Base-by-base conservation (phyloP, 1,140 invertebrate genomes). In the Capitella teleta region DNA sequence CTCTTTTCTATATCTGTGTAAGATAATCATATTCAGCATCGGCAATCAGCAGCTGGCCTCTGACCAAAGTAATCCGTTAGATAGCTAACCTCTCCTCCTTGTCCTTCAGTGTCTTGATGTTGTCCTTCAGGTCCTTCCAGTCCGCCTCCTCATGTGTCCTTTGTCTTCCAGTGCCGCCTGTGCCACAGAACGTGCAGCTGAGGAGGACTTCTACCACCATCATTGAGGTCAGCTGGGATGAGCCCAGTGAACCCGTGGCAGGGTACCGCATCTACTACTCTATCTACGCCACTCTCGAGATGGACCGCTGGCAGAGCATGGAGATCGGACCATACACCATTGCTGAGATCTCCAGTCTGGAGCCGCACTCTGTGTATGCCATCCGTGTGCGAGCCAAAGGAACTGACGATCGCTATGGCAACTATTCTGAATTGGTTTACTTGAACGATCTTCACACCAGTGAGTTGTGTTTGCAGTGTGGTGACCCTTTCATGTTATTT, bases 201-300 rank as follows among this genome's bases (percentile, higher is more conserved):
- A 51, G 51, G 1, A 58, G 66, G 2, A 61, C 59, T 2, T 61
- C 59, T 16, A 49, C 87, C 1, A 86, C 93, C 10, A 89, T 89
- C 0, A 93, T 93, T 0, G 87, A 93, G 73, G 77, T 96, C 1
- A 94, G 89, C 84, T 94, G 93, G 93, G 87, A 96, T 63, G 79
- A 85, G 80, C 82, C 53, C 82, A 56, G 63, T 51, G 57, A 63
- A 2, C 68, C 89, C 65, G 80, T 93, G 38, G 76, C 85, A 21
- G 90, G 91, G n/a, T 97, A 95, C 62, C 68, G 74, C 56, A 72
- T 79, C n/a, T 66, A 58, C 46, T 70, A 70, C 53, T 64, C 62
- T 49, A 58, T 60, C 38, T 64, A 59, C 50, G 58, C 56, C 16
- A 53, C 53, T 2, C 54, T 56, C 1, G 56, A 61, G 50, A 61